Base-by-base conservation (phyloP, 2,797 vertebrate genomes). In the Neopelma chrysocephalum region DNA sequence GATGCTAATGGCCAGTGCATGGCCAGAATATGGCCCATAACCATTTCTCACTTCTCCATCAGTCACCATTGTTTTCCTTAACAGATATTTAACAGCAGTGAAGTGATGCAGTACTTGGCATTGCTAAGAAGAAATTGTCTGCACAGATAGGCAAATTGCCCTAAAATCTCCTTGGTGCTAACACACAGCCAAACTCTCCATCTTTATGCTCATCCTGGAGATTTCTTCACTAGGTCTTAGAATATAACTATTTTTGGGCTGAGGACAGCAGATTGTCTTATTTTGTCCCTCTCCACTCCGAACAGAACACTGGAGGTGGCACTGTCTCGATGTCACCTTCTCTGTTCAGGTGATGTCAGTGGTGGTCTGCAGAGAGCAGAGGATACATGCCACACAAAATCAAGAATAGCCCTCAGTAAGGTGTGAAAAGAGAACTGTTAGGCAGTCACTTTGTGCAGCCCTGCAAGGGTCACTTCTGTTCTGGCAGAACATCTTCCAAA, bases 381-480 rank as follows among this genome's bases (percentile, higher is more conserved):
- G 68, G 19, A 85, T 60, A 60, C 4, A 8, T 9, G 25, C 17
- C 6, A 50, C 34, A 25, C 3, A 57, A 77, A 75, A 72, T 40
- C 1, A 1, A 80, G 72, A 51, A 27, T 54, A 89, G 70, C 12
- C 36, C 82, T 72, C 79, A 82, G 54, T n/a, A 56, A 91, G 34
- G 43, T 88, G 62, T 40, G 34, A 69, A 89, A 88, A 34, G 29
- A 91, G 47, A 75, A 56, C n/a, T 51, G 22, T 16, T 79, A 80
- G 43, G 27, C 40, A 78, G 50, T 48, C n/a, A 68, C 20, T 82
- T 70, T 75, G 17, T 65, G 23, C 23, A 40, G 26, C 38, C 66
- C 80, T 89, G 42, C 40, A 83, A 72, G 91, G 51, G 21, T 82
- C 47, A 53, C 8, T 95, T 90, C 53, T 82, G 20, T 77, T 87